These are phyloP conservation scores for Campoletis sonorensis DNA, from an alignment of 1,140 invertebrate genomes.

Conservation along the genomic window DNA sequence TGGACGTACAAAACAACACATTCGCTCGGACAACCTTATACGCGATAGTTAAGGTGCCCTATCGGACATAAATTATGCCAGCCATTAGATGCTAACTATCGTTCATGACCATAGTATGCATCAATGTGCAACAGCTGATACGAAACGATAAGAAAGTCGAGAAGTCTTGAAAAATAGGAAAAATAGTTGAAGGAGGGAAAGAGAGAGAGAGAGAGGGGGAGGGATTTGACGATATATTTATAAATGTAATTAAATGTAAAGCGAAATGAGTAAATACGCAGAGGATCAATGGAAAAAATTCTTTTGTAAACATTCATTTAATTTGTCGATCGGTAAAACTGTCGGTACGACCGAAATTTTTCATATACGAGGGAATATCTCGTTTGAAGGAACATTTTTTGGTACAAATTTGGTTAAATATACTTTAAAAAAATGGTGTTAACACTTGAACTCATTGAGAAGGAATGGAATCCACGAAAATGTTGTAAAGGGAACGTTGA, in stretches of 20 bases:
- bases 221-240: background rate
- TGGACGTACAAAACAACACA: constrained; percentile 15
- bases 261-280: background rate
- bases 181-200: too few species aligned
- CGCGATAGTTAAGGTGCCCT: constrained; percentile 62
- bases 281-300: background rate
- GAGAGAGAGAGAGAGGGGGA: constrained; percentile 31
- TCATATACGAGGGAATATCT: too few species aligned
- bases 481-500: too few species aligned
- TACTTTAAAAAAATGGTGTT: too few species aligned
- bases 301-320: background rate
- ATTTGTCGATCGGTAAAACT: background rate
- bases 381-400: too few species aligned
- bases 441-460: too few species aligned
- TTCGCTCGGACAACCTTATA: constrained; percentile 49
- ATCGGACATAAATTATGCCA: constrained; percentile 72
- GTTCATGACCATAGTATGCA: constrained; percentile 62
- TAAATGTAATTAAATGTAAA: background rate
- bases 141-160: constrained; percentile 56
- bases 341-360: too few species aligned
- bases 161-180: background rate
- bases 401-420: too few species aligned
- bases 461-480: too few species aligned
- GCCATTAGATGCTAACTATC: constrained; percentile 69
- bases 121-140: constrained; percentile 61